Conservation (phyloP, 2,888 invertebrate species). For the Diaphora mendica region DNA sequence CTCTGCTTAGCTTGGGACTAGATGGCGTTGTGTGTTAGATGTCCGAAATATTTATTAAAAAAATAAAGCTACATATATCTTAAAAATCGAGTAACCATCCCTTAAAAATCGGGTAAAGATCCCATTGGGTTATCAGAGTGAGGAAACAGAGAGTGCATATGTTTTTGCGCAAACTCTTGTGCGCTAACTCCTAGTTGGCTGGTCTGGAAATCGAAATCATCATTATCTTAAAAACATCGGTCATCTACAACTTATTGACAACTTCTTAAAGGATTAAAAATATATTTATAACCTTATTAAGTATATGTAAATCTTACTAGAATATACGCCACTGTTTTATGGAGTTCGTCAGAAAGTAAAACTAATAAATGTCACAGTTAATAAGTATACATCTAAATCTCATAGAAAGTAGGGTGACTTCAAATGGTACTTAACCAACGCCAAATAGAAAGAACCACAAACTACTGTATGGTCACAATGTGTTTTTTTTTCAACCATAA, state of each 20-base stretch:
- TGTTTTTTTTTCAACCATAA: constrained; percentile 44
- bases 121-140: too few species aligned
- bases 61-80: too few species aligned
- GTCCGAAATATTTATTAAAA: too few species aligned
- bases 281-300: too few species aligned
- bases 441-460: constrained; percentile 36
- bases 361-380: constrained; percentile 34
- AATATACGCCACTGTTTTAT: constrained; percentile 5
- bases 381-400: constrained; percentile 25
- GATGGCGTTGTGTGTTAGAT: too few species aligned
- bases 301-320: neutral
- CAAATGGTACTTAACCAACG: constrained; percentile 25
- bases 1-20: too few species aligned
- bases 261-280: neutral
- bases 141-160: too few species aligned
- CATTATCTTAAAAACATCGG: neutral
- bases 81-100: too few species aligned
- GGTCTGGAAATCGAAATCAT: too few species aligned
- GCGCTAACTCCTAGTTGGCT: too few species aligned
- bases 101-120: too few species aligned
- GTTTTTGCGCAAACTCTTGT: too few species aligned
- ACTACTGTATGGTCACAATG: constrained; percentile 33
- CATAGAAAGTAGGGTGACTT: constrained; percentile 36
- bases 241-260: neutral
- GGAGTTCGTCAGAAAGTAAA: constrained; percentile 4